A percentile compares a stretch with the other conserved stretches of the same genome.
Evolutionary conservation across 2,797 vertebrate species (phyloP).

Genomic region (Orientallactaga sibirica): DNA sequence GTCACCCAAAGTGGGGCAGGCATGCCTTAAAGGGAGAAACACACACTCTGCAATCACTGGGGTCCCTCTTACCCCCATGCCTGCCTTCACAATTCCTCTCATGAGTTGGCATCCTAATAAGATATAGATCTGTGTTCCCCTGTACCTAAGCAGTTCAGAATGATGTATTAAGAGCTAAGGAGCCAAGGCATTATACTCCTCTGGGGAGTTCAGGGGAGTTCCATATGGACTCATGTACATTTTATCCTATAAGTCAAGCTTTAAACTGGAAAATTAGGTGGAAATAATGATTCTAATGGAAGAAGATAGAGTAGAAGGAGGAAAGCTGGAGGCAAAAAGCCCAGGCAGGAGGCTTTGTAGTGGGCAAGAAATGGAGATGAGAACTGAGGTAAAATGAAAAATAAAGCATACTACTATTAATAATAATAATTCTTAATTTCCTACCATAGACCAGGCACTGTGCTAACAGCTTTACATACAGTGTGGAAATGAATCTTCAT

Average conservation of each 20-base stretch:
- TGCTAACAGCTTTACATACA: slow-evolving; percentile 32
- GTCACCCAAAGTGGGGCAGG: neutral
- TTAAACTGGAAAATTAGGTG: neutral
- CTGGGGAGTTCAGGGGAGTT: neutral
- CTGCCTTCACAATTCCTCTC: neutral
- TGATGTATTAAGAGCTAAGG: neutral
- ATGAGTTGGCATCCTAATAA: neutral
- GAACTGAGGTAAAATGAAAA: slow-evolving; percentile 34
- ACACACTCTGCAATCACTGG: neutral
- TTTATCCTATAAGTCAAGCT: slow-evolving; percentile 26
- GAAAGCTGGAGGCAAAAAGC: slow-evolving; percentile 1
- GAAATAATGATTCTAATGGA: neutral
- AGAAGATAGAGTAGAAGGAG: neutral
- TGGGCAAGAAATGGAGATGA: neutral
- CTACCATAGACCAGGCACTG: neutral
- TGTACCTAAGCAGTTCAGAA: neutral
- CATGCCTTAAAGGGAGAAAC: neutral
- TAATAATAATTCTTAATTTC: slow-evolving; percentile 5
- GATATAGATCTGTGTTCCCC: neutral
- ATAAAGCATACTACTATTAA: neutral
- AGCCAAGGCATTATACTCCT: neutral
- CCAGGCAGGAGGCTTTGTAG: slow-evolving; percentile 28
- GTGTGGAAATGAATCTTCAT: neutral
- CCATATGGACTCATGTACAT: neutral
- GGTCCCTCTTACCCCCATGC: neutral